Percentiles rank a stretch among this genome's conserved stretches.
phyloP scores from a whole-genome alignment of 2,888 invertebrate genomes.

The Strigamia transsilvanica region DNA sequence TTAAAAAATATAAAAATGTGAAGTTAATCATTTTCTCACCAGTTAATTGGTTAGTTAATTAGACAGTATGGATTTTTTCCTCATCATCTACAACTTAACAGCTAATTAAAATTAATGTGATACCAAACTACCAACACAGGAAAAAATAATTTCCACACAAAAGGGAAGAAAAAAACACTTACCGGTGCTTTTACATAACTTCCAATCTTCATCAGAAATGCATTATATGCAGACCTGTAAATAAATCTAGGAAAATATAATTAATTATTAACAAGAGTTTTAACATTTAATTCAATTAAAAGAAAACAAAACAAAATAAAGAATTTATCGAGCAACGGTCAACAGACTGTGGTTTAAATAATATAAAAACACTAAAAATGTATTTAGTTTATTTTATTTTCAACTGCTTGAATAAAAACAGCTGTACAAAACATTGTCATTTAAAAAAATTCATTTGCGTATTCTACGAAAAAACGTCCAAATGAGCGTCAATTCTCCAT shows the following conservation, averaged over 20 bases:
- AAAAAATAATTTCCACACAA: background rate
- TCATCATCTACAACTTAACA: background rate
- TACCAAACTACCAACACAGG: background rate
- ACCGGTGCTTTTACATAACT: constrained; percentile 19
- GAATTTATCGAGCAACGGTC: background rate
- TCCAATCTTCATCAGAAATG: constrained; percentile 2
- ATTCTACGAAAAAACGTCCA: background rate
- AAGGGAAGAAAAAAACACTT: background rate
- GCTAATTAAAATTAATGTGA: no score
- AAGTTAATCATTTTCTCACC: no score
- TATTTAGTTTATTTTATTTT: background rate
- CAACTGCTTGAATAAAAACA: background rate
- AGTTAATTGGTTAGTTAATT: no score
- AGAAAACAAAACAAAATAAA: background rate
- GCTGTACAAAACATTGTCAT: background rate
- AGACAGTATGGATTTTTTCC: no score
- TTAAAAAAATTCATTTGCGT: background rate
- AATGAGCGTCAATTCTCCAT: constrained; percentile 18
- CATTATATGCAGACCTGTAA: background rate
- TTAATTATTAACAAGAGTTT: background rate
- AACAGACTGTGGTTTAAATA: background rate
- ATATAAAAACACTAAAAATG: background rate
- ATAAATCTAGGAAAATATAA: constrained; percentile 12
- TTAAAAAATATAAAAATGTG: no score
- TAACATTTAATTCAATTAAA: background rate